These are phyloP conservation scores for Spinus pinus DNA, from an alignment of 2,797 vertebrate species.

Conservation along the genomic window DNA sequence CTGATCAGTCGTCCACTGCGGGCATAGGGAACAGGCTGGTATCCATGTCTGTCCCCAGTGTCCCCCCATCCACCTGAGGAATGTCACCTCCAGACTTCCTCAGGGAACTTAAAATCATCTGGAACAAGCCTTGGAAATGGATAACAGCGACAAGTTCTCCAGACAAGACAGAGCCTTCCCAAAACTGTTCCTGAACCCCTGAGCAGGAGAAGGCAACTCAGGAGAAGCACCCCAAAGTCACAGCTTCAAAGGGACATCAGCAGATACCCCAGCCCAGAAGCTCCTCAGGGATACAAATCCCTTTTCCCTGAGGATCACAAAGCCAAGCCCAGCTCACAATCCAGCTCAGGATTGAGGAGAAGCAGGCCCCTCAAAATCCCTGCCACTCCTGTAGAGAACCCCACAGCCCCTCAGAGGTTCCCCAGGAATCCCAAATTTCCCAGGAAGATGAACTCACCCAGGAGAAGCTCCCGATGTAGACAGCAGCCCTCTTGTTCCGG, in stretches of 20 bases:
- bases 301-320: neutral
- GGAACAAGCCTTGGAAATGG: accelerated
- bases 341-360: accelerated
- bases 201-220: accelerated
- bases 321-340: neutral
- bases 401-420: neutral
- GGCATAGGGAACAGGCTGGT: neutral
- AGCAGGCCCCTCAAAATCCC: neutral
- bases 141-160: neutral
- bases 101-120: neutral
- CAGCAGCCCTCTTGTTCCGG: slow-evolving; percentile 76
- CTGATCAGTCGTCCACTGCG: slow-evolving; percentile 92
- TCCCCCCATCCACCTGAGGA: neutral
- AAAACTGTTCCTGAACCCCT: neutral
- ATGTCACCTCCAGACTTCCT: neutral
- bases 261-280: neutral
- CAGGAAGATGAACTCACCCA: slow-evolving; percentile 81
- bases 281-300: neutral
- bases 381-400: neutral
- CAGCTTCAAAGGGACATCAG: too few relatives aligned
- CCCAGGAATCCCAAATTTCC: neutral
- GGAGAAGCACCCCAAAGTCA: neutral
- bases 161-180: neutral
- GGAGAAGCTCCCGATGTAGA: slow-evolving; percentile 92
- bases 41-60: neutral